Evolutionary conservation across 2,797 vertebrate species (phyloP), one percentile per base, ranked within the genome.

Genomic region (Onychomys arenicola): DNA sequence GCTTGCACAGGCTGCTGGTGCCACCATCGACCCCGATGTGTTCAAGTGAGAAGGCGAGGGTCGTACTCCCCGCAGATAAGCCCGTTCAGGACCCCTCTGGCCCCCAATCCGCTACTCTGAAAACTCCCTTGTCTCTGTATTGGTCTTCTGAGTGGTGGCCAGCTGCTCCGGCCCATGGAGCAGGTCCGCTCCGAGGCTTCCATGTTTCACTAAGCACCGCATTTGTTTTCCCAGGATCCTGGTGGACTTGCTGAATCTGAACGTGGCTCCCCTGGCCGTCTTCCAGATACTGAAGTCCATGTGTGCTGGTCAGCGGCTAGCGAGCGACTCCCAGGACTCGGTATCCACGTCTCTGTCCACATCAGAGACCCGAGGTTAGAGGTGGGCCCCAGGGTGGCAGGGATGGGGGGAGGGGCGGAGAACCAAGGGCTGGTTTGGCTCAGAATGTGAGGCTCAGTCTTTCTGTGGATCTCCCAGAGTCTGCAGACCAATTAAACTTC

Each of bases 11-110:
- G 99, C 99, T 1, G 99, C 99, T 0, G 98, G 99, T 92, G 98
- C 49, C 49, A 49, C 98, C 27, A 98, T 99, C 89, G 99, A 99
- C 96, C 99, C 99, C 69, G 99, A 99, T 95, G 99, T 99, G 92
- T 99, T 99, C 97, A 99, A 99, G 99, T 99, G 96, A 99, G 55
- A 0, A 34, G 43, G 46, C n/a, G 14, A 37, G 37, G 7, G 49
- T 0, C 65, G 27, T 99, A 99, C 97, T 99, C 14, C 14, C 32
- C 99, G 32, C 97, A 99, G 96, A 99, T 99, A 97, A 98, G 99
- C 0, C 99, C 99, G 99, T 99, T 98, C 0, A 99, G 99, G 0
- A 71, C 32, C 32, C 63, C 29, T 63, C 11, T 10, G 27, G 11
- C 21, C 98, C 46, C 43, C 98, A 96, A 32, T 83, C 98, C 98